These are phyloP conservation scores for Noturus placidus DNA, from an alignment of 2,113 vertebrate genomes.

Conservation along the genomic window DNA sequence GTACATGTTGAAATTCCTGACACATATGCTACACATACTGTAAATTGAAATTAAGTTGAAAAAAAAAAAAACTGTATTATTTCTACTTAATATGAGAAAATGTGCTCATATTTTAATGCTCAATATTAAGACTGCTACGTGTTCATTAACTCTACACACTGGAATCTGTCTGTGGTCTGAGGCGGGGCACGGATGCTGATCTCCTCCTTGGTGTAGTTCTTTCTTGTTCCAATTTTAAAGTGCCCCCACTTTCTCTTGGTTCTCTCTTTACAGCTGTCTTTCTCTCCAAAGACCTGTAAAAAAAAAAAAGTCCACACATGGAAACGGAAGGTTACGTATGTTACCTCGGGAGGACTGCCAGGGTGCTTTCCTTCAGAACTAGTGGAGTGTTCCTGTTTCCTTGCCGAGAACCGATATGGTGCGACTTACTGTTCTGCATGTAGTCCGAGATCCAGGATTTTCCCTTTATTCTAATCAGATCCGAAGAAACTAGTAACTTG, in stretches of 20 bases:
- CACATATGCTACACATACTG: neutral
- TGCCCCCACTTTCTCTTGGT: conserved; percentile 19
- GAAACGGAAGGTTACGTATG: neutral
- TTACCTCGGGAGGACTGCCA: neutral
- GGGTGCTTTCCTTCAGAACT: neutral
- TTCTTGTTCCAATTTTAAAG: neutral
- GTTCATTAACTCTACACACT: conserved; percentile 63
- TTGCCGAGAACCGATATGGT: neutral
- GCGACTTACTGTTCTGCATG: no score
- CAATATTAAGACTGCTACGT: neutral
- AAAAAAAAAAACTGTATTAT: neutral
- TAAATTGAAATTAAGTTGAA: neutral
- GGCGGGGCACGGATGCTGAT: conserved; percentile 61
- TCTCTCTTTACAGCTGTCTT: neutral
- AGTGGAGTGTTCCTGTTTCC: neutral
- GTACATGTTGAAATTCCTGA: neutral
- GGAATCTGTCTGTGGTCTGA: conserved; percentile 44
- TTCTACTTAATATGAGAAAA: neutral
- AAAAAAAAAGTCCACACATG: neutral
- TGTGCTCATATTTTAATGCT: neutral
- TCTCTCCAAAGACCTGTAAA: conserved; percentile 44
- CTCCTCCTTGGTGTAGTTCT: conserved; percentile 41
- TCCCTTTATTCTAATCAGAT: no score
- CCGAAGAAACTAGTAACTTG: no score
- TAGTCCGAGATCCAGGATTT: no score